Evolutionary conservation across 1,140 invertebrate genomes (phyloP), one percentile per base, ranked within the genome.

Genomic region (Achroia grisella): DNA sequence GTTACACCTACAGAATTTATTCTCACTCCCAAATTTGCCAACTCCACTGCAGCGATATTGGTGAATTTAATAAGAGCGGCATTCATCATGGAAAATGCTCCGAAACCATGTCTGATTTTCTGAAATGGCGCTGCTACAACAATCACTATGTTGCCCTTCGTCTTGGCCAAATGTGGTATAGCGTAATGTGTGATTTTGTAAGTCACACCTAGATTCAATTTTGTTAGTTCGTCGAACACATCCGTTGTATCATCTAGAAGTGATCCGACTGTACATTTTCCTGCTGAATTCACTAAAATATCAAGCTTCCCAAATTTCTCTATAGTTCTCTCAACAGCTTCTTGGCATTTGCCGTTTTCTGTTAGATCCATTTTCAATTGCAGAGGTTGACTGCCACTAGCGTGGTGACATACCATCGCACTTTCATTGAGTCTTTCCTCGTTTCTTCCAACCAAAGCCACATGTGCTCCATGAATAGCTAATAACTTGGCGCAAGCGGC

Each of bases 211-310:
- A 94, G 90, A 77, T 95, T 95, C 23, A 89, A 71, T 52, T 91
- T 89, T 48, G 94, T 90, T 1, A 92, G 56, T 50, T 88, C 80
- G 48, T 95, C 93, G 67, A 89, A 94, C 34, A 90, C 88, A 27
- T 91, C 88, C 30, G 94, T 71, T 11, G 86, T 88, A 1, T 91
- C 92, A 52, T 88, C 90, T 69, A 94, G 92, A 63, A 94, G 91
- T 8, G 79, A 83, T n/a, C 92, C 93, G 28, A 54, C 67, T 52
- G 89, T 89, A 9, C 95, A 52, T 55, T 91, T 89, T 8, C 93
- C 93, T 34, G 93, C 93, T 86, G 90, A 92, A 63, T 95, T 95
- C 1, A 95, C 80, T 6, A 92, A 65, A 33, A 92, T 81, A 73
- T 92, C 89, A 9, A 92, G 65, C 58, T 81, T 87, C 8, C 89